Evolutionary conservation across 2,888 invertebrate genomes (phyloP).

Genomic region (Megastigmus dorsalis): DNA sequence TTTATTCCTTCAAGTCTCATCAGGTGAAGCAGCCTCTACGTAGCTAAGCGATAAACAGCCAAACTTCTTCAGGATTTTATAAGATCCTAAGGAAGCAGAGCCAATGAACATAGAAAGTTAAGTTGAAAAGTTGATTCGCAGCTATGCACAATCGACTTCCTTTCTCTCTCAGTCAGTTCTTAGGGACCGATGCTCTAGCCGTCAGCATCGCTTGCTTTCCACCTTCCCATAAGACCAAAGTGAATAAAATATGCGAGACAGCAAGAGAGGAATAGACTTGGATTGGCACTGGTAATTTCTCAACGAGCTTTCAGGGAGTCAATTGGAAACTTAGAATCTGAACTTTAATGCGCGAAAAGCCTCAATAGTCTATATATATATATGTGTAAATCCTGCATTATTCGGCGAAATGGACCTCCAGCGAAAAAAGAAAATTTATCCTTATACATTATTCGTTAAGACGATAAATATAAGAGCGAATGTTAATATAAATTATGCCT

Average conservation of each 20-base stretch:
- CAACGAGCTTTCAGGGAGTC: conserved; percentile 46
- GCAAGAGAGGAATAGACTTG: background rate
- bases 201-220: background rate
- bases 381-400: too few species aligned
- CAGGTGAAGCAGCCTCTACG: background rate
- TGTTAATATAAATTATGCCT: background rate
- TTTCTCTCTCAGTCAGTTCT: background rate
- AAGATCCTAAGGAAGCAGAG: conserved; percentile 19
- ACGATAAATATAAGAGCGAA: background rate
- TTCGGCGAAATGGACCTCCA: too few species aligned
- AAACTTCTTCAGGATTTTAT: conserved; percentile 18
- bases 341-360: conserved; percentile 30
- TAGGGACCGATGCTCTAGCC: background rate
- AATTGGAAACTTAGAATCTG: conserved; percentile 44
- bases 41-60: conserved; percentile 6
- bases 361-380: too few species aligned
- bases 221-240: conserved; percentile 7
- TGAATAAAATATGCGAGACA: conserved; percentile 47
- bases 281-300: conserved; percentile 39
- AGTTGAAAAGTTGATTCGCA: conserved; percentile 47
- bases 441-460: background rate
- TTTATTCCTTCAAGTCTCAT: background rate
- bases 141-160: conserved; percentile 39
- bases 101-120: conserved; percentile 41
- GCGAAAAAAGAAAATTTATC: too few species aligned